Percentiles rank a stretch among this genome's conserved stretches.
These are phyloP conservation scores for Fissipunctia ypsillon DNA, from an alignment of 2,888 invertebrate genomes.

Conservation along the genomic window DNA sequence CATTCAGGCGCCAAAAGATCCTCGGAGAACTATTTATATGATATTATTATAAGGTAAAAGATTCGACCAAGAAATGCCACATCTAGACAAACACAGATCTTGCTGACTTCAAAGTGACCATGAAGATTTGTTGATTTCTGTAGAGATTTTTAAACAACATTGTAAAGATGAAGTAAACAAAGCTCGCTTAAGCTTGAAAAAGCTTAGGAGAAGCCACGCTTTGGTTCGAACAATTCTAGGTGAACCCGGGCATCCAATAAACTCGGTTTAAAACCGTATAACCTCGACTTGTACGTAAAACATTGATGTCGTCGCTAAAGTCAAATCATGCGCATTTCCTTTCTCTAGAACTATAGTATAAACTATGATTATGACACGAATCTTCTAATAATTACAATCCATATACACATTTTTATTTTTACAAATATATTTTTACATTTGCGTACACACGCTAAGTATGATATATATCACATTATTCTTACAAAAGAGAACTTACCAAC, in stretches of 20 bases:
- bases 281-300: not conserved
- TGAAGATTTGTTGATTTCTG: not conserved
- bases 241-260: not conserved
- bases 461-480: conserved; percentile 86
- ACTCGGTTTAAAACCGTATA: not conserved
- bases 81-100: not conserved
- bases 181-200: not conserved
- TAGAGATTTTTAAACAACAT: not conserved
- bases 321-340: conserved; percentile 52
- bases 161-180: not conserved
- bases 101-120: not conserved
- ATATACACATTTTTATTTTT: conserved; percentile 76
- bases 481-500: conserved; percentile 75
- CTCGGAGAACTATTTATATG: too few species aligned
- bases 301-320: conserved; percentile 29
- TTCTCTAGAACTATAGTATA: conserved; percentile 57
- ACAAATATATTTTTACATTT: conserved; percentile 75
- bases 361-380: conserved; percentile 80
- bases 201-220: not conserved
- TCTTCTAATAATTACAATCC: conserved; percentile 77
- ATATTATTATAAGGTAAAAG: not conserved
- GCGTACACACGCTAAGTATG: conserved; percentile 77
- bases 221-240: not conserved
- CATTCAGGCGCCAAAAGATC: not conserved
- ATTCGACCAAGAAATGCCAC: not conserved